Base-by-base conservation (phyloP, 2,888 invertebrate genomes). In the Rhaphigaster nebulosa region DNA sequence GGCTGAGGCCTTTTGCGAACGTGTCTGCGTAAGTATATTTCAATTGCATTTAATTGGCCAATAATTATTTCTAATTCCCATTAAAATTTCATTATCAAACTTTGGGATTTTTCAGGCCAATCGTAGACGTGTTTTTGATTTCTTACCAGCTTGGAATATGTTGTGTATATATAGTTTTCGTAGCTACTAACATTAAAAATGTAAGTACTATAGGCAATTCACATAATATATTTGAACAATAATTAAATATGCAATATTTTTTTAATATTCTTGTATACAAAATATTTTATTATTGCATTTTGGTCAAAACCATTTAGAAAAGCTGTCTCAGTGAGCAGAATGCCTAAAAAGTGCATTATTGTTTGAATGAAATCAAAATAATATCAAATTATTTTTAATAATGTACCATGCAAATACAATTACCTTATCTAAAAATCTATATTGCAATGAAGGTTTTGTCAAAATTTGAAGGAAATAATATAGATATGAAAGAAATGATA, bases 101-200 rank as follows among this genome's bases (percentile, higher is more conserved):
- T 52, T 34, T 29, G 0, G n/a, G 56, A 92, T 92, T 92, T 94
- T 94, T 91, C 93, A 95, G 95, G 92, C 93, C 94, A 65, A 93
- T 96, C 87, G 96, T 96, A 76, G 96, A 96, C 93, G 94, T 95
- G 88, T 96, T 96, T 94, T 95, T 96, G 92, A 95, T 97, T 92
- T 95, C 97, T 60, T 98, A 98, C 93, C 98, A 98, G 94, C 94
- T 98, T 92, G 98, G 98, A 91, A 97, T 98, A 92, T 98, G 98
- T 94, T 97, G 97, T 93, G 97, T 98, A 38, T 98, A 98, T 94
- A 95, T 97, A 91, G 96, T 97, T 38, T 97, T 97, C 93, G 96
- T 97, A 88, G 96, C 96, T 0, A 95, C 95, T 91, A 97, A 96
- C 93, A 93, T 97, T 45, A 95, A 95, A 91, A 94, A 95, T 95